A percentile compares a stretch with the other conserved stretches of the same genome.
Conservation (phyloP, 2,888 invertebrate species). For the Heliconius ismenius region DNA sequence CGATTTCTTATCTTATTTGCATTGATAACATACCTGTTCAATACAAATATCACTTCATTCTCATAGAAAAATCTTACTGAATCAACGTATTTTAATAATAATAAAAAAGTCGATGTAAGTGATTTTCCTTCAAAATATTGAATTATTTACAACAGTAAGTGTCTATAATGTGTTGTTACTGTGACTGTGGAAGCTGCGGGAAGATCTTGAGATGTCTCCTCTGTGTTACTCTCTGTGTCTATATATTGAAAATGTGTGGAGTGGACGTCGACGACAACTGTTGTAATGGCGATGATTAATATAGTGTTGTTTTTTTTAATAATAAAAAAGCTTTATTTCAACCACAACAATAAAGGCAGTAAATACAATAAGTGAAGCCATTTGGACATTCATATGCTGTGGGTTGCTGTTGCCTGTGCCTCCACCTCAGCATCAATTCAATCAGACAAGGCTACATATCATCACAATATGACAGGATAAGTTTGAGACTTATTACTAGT, state of each 20-base stretch:
- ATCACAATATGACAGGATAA: no score
- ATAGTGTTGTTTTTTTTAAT: neutral
- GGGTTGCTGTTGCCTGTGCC: no score
- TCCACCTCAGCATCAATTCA: no score
- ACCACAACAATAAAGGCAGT: no score
- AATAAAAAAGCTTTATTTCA: no score
- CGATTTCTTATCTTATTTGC: conserved; percentile 22
- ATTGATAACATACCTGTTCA: conserved; percentile 24
- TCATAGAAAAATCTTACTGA: neutral
- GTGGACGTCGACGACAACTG: conserved; percentile 65
- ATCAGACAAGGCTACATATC: no score
- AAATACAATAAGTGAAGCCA: no score
- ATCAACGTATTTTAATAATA: neutral
- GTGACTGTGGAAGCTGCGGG: conserved; percentile 64
- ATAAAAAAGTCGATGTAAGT: neutral
- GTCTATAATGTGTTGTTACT: conserved; percentile 63
- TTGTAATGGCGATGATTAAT: conserved; percentile 40
- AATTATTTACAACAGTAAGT: neutral
- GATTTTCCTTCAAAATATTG: neutral
- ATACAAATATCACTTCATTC: conserved; percentile 14
- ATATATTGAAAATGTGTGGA: conserved; percentile 65
- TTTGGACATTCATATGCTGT: no score
- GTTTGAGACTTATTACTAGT: no score
- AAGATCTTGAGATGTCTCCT: conserved; percentile 65
- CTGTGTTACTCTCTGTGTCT: conserved; percentile 65